phyloP scores from a whole-genome alignment of 2,888 invertebrate species.

The Polietes domitor region DNA sequence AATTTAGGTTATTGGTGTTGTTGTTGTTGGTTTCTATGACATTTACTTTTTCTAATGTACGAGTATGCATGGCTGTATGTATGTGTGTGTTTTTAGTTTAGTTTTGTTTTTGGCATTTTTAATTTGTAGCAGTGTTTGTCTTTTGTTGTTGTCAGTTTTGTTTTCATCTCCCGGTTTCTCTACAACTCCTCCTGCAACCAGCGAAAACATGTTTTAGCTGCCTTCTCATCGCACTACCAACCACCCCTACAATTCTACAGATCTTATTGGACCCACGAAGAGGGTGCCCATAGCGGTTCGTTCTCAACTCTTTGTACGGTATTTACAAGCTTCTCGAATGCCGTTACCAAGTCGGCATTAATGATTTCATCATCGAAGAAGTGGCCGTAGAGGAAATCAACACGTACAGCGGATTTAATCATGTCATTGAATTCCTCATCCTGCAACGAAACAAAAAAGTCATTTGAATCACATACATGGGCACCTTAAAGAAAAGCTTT shows the following conservation, averaged over 20 bases:
- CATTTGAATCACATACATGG: neutral
- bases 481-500: conserved; percentile 20
- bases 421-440: conserved; percentile 96
- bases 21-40: neutral
- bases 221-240: conserved; percentile 2
- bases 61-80: too few species aligned
- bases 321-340: conserved; percentile 92
- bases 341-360: conserved; percentile 93
- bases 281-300: conserved; percentile 97
- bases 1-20: conserved; percentile 30
- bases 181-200: neutral
- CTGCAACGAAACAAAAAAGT: conserved; percentile 81
- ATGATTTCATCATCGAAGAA: conserved; percentile 96
- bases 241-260: conserved; percentile 1
- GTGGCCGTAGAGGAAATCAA: conserved; percentile 96
- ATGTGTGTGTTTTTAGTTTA: neutral
- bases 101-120: conserved; percentile 66
- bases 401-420: conserved; percentile 90
- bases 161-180: neutral
- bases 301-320: conserved; percentile 92
- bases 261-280: conserved; percentile 93
- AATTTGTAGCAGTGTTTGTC: conserved; percentile 68
- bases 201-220: conserved; percentile 42
- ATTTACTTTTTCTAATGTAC: conserved; percentile 3
- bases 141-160: conserved; percentile 61